A percentile compares a stretch with the other conserved stretches of the same genome.
These are phyloP conservation scores for Fabriciana adippe DNA, from an alignment of 2,888 invertebrate genomes.

Conservation along the genomic window DNA sequence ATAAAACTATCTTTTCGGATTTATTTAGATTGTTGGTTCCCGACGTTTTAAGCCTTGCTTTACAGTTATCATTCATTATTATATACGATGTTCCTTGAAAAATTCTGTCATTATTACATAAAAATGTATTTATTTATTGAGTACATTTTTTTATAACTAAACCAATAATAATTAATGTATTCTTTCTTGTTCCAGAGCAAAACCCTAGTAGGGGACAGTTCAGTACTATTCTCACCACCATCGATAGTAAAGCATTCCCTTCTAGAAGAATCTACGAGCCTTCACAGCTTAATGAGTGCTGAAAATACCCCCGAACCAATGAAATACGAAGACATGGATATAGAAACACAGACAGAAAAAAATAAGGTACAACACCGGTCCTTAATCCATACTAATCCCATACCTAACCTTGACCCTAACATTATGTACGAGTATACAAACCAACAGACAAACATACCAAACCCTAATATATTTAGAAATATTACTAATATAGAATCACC, in stretches of 20 bases:
- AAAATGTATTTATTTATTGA: too few species aligned
- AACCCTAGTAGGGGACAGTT: conserved; percentile 89
- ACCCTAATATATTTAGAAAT: conserved; percentile 58
- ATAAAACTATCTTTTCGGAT: too few species aligned
- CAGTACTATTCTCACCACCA: conserved; percentile 92
- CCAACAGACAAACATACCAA: conserved; percentile 41
- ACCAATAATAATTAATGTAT: not conserved
- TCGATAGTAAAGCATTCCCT: conserved; percentile 93
- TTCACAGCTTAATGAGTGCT: conserved; percentile 77
- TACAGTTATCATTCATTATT: too few species aligned
- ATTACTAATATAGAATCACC: conserved; percentile 70
- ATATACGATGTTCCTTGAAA: too few species aligned
- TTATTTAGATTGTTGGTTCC: too few species aligned
- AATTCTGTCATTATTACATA: too few species aligned
- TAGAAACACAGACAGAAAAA: conserved; percentile 67
- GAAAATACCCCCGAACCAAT: conserved; percentile 68
- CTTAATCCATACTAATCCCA: conserved; percentile 71
- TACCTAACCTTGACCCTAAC: conserved; percentile 55
- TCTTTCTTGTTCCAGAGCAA: conserved; percentile 88
- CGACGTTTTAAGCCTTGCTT: too few species aligned
- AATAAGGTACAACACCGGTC: conserved; percentile 82
- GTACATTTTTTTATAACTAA: too few species aligned
- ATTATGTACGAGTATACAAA: conserved; percentile 44
- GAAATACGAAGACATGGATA: conserved; percentile 66
- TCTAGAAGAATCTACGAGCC: conserved; percentile 84